Evolutionary conservation across 2,888 invertebrate genomes (phyloP), one percentile per base, ranked within the genome.

Genomic region (Rutpela maculata): DNA sequence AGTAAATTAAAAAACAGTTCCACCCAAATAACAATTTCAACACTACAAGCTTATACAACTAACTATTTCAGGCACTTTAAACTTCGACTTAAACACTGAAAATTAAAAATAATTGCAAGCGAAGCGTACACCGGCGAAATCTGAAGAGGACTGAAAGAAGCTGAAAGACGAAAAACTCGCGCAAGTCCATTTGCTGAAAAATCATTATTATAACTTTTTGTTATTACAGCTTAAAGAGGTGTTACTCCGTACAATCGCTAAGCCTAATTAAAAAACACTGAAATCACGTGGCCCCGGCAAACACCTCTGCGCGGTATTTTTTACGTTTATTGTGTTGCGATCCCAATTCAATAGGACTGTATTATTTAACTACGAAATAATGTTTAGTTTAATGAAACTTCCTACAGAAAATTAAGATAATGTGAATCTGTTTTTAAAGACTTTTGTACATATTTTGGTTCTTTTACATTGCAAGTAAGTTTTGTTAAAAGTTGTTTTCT

Each of bases 121-220:
- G 73, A 73, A 17, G 73, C 65, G 73, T 43, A 50, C 76, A 18
- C 69, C 63, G 22, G 18, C 68, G 73, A 78, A 72, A 76, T 66
- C 77, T 68, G 77, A 74, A 78, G 78, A 65, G 75, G 76, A 77
- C 85, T 84, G 84, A 86, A 88, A 87, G 87, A 88, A 86, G 85
- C 86, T 86, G 88, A 70, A 70, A 70, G 75, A 70, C 62, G 77
- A 80, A 80, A 81, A 81, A 80, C 75, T 65, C 78, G 88, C 90
- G 89, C 89, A 89, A 88, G 86, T 87, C 83, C 82, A 84, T 86
- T 85, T 85, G 84, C 84, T 87, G 75, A 88, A 89, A 89, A 89
- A 89, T 89, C 89, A 89, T 89, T 89, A 89, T 89, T 86, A 88
- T 87, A 88, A 89, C 87, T 89, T 89, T 89, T 89, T 89, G 87